A percentile compares a stretch with the other conserved stretches of the same genome.
Conservation (phyloP, 2,797 vertebrate genomes). For the Novumbra hubbsi region DNA sequence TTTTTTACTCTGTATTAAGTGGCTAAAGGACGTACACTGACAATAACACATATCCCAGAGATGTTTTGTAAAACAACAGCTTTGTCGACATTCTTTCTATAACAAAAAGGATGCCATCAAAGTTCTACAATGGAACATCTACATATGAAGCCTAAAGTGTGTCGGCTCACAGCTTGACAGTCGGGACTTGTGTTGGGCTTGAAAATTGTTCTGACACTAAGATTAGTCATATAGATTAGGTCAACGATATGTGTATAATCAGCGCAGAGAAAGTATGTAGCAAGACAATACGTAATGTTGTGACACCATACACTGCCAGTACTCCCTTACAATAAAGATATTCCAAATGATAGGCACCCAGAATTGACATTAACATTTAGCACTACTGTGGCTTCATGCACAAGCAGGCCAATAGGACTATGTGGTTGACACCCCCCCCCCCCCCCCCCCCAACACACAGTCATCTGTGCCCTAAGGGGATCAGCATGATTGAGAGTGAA, state of each 20-base stretch:
- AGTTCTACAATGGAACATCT: not conserved
- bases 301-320: too few relatives aligned
- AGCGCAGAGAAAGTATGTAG: not conserved
- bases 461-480: slow-evolving; percentile 20
- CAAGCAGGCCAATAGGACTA: not conserved
- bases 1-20: not conserved
- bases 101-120: not conserved
- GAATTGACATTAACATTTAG: not conserved
- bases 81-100: not conserved
- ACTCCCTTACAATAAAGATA: too few relatives aligned
- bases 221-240: not conserved
- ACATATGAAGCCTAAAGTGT: not conserved
- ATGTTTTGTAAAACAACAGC: not conserved
- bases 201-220: too few relatives aligned
- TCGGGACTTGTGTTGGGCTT: not conserved
- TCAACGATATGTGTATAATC: not conserved
- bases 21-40: not conserved
- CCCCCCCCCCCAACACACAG: not conserved
- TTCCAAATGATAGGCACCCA: not conserved
- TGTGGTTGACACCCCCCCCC: not conserved
- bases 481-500: slow-evolving; percentile 21
- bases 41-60: not conserved
- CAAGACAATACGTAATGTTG: not conserved
- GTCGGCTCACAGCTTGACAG: not conserved
- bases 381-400: not conserved